phyloP scores from a whole-genome alignment of 2,797 vertebrate genomes.

The Chromis chromis region DNA sequence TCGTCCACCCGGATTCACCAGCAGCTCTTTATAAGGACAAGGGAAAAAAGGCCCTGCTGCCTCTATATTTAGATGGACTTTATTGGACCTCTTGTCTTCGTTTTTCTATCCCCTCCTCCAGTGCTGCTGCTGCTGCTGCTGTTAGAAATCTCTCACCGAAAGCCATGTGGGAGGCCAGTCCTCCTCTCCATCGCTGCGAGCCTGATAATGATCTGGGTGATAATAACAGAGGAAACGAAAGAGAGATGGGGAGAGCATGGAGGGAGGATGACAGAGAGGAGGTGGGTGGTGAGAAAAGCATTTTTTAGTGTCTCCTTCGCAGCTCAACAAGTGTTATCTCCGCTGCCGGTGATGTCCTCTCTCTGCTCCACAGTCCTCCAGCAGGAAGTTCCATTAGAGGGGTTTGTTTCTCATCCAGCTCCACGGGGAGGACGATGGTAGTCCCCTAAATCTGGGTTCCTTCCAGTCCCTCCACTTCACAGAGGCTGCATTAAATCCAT shows the following conservation, averaged over 20 bases:
- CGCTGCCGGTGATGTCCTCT: constrained; percentile 40
- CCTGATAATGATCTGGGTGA: constrained; percentile 77
- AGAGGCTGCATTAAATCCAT: constrained; percentile 9
- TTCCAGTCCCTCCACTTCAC: not conserved
- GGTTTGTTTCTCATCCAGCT: constrained; percentile 17
- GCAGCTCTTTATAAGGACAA: constrained; percentile 87
- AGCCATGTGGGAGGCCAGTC: constrained; percentile 76
- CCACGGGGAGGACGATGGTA: not conserved
- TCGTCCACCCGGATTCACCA: constrained; percentile 74
- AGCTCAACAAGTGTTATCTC: constrained; percentile 51
- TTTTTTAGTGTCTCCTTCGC: constrained; percentile 45
- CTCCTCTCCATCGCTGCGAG: constrained; percentile 67
- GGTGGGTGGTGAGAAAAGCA: constrained; percentile 62
- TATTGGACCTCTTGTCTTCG: constrained; percentile 81
- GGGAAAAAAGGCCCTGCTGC: constrained; percentile 72
- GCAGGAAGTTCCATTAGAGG: constrained; percentile 11
- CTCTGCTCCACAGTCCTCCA: not conserved
- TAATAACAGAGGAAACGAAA: constrained; percentile 78
- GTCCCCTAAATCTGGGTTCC: constrained; percentile 8
- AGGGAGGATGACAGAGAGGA: constrained; percentile 61
- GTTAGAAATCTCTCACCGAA: constrained; percentile 76
- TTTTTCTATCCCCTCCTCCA: constrained; percentile 48
- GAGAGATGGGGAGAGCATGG: constrained; percentile 57
- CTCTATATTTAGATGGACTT: constrained; percentile 86
- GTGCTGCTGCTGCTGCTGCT: constrained; percentile 62